Base-by-base conservation (phyloP, 2,113 vertebrate genomes). In the Hyla sarda region DNA sequence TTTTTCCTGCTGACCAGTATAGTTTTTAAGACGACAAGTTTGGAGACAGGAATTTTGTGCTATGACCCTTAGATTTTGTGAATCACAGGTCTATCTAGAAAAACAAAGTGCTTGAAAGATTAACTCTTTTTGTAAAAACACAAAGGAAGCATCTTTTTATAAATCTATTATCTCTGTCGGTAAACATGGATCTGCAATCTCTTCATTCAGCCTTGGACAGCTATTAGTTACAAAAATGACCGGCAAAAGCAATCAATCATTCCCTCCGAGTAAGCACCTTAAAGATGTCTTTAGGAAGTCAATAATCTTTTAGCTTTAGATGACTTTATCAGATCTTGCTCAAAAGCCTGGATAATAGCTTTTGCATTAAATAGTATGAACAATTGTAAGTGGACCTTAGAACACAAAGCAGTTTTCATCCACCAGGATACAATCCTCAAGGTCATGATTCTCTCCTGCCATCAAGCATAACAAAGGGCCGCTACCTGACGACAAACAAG, bases 311-410 rank as follows among this genome's bases (percentile, higher is more conserved):
- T 97, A 97, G 96, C 96, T 97, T 95, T 90, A 93, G 92, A 94
- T 93, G 95, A 96, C 96, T 96, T 98, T 97, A 99, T 99, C 97
- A 97, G 97, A 99, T 99, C 94, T 92, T 92, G 95, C 95, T 94
- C 94, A 96, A 86, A 96, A 95, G 94, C 93, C 92, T 19, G 94
- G 95, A 97, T 97, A 96, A 98, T 98, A 96, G 95, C 95, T 92
- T 95, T 94, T 93, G 94, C 95, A 96, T 97, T 97, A 97, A 96
- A 95, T 92, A 95, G 93, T 93, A 92, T 90, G 91, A 94, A 95
- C 95, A 95, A 96, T 89, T 96, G 96, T 94, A 95, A 96, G 93
- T 92, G 94, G 90, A 93, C 96, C 94, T 91, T 88, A 91, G 89
- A 82, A 95, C 96, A 99, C 97, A 99, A 99, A 97, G 97, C 95